These are phyloP conservation scores for Sceloporus tristichus DNA, from an alignment of 2,113 vertebrate species.

Conservation along the genomic window DNA sequence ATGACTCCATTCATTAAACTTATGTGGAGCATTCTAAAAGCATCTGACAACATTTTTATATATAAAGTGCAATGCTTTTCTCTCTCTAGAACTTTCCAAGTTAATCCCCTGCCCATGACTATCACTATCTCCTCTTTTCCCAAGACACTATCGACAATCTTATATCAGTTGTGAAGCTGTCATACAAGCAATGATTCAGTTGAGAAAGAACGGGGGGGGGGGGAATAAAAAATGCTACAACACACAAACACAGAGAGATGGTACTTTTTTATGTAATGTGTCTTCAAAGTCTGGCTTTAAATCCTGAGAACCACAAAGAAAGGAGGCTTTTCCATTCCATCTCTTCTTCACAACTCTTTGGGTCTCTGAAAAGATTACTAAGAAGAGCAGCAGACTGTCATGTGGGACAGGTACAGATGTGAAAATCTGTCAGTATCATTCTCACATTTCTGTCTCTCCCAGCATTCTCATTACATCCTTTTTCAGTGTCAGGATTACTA, in stretches of 20 bases:
- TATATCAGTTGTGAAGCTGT: conserved; percentile 9
- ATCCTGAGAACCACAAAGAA: background rate
- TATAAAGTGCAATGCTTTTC: conserved; percentile 53
- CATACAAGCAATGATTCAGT: background rate
- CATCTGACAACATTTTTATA: conserved; percentile 59
- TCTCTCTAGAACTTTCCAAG: conserved; percentile 52
- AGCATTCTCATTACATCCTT: no score
- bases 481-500: no score
- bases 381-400: no score
- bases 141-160: conserved; percentile 20
- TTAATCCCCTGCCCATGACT: conserved; percentile 43
- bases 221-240: background rate
- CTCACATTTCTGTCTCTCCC: no score
- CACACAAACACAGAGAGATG: background rate
- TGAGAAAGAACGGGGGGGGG: background rate
- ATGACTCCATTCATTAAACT: conserved; percentile 65
- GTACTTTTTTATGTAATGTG: background rate
- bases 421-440: no score
- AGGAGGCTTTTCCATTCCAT: background rate
- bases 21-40: conserved; percentile 52
- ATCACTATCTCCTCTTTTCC: conserved; percentile 13
- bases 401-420: no score
- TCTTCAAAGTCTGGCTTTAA: background rate
- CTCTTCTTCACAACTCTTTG: background rate
- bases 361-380: no score